These are phyloP conservation scores for Antechinus flavipes DNA, from an alignment of 2,113 vertebrate species.

Conservation along the genomic window DNA sequence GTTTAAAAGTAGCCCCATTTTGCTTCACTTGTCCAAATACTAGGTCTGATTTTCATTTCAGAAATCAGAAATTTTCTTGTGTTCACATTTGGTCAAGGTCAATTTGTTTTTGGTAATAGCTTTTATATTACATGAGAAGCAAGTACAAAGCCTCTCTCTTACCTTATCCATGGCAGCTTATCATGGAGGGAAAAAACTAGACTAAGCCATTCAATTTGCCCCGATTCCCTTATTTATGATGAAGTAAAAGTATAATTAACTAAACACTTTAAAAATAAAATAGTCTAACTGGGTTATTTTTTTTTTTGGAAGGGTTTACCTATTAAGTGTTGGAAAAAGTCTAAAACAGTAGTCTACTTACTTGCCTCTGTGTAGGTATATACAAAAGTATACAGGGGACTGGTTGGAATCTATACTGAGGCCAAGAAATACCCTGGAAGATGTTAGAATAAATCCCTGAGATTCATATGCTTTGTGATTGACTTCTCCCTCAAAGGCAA, in stretches of 20 bases:
- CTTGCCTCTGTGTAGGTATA: neutral
- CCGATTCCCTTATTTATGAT: neutral
- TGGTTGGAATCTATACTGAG: neutral
- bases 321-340: neutral
- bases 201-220: neutral
- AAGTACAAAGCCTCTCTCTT: neutral
- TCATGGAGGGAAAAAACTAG: neutral
- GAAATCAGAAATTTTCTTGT: neutral
- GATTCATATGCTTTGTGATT: conserved; percentile 6
- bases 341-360: neutral
- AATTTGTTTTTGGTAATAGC: neutral
- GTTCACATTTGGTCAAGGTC: neutral
- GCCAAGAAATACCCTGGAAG: conserved; percentile 4
- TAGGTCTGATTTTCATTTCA: neutral
- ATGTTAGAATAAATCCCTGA: conserved; percentile 5
- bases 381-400: neutral
- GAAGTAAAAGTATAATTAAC: neutral
- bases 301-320: neutral
- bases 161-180: neutral
- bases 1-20: neutral
- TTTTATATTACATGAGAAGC: neutral
- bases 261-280: neutral
- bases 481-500: conserved; percentile 1
- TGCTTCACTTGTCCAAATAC: neutral
- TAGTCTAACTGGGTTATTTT: neutral